These are phyloP conservation scores for Dicycla oo DNA, from an alignment of 2,888 invertebrate species.

Conservation along the genomic window DNA sequence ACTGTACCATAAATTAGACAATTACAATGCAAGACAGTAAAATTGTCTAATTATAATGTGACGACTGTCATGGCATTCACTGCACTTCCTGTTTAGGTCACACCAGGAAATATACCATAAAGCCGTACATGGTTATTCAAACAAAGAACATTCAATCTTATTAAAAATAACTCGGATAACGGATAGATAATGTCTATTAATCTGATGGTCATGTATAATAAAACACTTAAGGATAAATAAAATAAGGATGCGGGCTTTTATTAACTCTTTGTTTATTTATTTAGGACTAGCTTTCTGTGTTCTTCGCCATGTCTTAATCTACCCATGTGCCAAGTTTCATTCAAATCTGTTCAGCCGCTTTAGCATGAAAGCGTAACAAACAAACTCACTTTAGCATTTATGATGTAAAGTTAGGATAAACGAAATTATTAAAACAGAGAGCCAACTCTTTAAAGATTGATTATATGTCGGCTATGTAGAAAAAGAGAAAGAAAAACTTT, in stretches of 20 bases:
- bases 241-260: not conserved
- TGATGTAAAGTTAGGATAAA: not conserved
- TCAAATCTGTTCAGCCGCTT: too few species aligned
- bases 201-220: not conserved
- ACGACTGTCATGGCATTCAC: conserved; percentile 44
- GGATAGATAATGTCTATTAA: conserved; percentile 1
- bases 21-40: conserved; percentile 60
- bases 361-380: too few species aligned
- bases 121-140: conserved; percentile 40
- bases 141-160: conserved; percentile 49
- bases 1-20: conserved; percentile 53
- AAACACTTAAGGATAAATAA: not conserved
- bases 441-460: not conserved
- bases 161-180: conserved; percentile 42
- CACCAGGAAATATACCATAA: conserved; percentile 56
- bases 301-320: too few species aligned
- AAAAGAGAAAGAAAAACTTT: too few species aligned
- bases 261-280: too few species aligned
- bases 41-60: conserved; percentile 52
- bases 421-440: not conserved
- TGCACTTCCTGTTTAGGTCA: conserved; percentile 56
- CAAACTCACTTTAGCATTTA: too few species aligned
- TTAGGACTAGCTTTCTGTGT: too few species aligned
- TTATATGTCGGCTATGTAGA: not conserved
- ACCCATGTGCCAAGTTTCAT: too few species aligned